Base-by-base conservation (phyloP, 2,797 vertebrate species). In the Loris lydekkerianus region DNA sequence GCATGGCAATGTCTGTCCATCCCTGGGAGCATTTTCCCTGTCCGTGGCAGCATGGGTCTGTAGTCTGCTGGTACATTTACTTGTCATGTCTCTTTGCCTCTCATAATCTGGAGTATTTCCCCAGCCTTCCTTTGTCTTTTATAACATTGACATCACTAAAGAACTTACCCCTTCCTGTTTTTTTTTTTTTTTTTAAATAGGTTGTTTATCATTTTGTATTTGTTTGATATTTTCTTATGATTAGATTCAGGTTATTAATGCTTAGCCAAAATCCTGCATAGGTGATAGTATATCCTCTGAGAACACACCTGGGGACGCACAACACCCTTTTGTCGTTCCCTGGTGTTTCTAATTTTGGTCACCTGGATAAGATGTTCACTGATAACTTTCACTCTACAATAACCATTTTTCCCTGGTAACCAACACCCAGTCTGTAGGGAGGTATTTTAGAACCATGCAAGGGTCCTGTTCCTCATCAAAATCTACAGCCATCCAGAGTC, bases 371-470 rank as follows among this genome's bases (percentile, higher is more conserved):
- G 34, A 11, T 37, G 5, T 43, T n/a, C 15, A 34, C 21, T 63
- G 18, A 82, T 77, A 93, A 93, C 93, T 40, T 73, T 87, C 73
- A 81, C 9, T 60, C 37, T 56, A 10, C 78, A 34, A 46, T 89
- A 18, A 53, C 31, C 21, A 3, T 25, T 49, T 89, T 73, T 5
- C 14, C 60, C 53, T 92, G 81, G 83, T 2, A 34, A 53, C 1
- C 27, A 21, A 81, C 21, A 25, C 7, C 56, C 53, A 20, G 31
- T n/a, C 53, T 60, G 10, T 63, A 40, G 21, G 56, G 49, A 70
- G 58, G 82, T 21, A 40, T 58, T 31, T 60, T 27, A 77, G 65
- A 34, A 63, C 29, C 70, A 25, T 29, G 31, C 34, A 86, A 20
- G 86, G 58, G 63, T 40, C n/a, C 27, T 29, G 5, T n/a, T 46